Conservation (phyloP, 2,113 vertebrate species). For the Oostethus manadensis region DNA sequence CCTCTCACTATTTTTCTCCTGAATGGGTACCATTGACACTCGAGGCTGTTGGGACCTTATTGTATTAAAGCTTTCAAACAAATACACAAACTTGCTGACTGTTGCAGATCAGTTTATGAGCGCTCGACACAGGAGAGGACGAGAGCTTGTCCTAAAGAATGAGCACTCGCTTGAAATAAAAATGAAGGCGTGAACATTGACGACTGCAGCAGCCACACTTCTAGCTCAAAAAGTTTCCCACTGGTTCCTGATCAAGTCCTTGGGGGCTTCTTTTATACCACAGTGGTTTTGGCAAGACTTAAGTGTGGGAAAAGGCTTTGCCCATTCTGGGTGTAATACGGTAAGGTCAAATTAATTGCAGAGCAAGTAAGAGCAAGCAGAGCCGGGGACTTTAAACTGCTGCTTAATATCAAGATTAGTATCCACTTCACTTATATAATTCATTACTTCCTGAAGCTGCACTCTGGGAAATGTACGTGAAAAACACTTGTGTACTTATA, state of each 20-base stretch:
- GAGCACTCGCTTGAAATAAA: not conserved
- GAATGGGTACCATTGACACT: slow-evolving; percentile 52
- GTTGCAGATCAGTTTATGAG: slow-evolving; percentile 37
- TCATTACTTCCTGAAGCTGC: no score
- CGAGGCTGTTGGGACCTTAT: slow-evolving; percentile 42
- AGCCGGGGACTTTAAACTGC: slow-evolving; percentile 11
- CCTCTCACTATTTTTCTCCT: slow-evolving; percentile 26
- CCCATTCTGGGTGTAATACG: slow-evolving; percentile 26
- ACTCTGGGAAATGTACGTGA: no score
- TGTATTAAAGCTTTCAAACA: slow-evolving; percentile 31
- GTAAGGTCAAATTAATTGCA: slow-evolving; percentile 36
- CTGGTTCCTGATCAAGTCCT: no score
- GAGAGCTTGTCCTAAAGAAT: slow-evolving; percentile 1
- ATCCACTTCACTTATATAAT: no score
- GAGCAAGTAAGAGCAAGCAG: slow-evolving; percentile 12
- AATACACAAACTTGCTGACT: slow-evolving; percentile 29
- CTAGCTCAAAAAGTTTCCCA: slow-evolving; percentile 1
- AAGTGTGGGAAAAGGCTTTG: slow-evolving; percentile 42
- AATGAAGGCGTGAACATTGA: not conserved
- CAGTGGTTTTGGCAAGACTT: slow-evolving; percentile 13
- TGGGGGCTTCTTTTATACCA: slow-evolving; percentile 35
- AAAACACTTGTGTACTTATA: no score
- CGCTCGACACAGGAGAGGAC: not conserved
- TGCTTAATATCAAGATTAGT: slow-evolving; percentile 13
- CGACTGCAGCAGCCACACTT: slow-evolving; percentile 28